These are phyloP conservation scores for Malurus alboscapulatus DNA, from an alignment of 2,113 vertebrate species.

Conservation along the genomic window DNA sequence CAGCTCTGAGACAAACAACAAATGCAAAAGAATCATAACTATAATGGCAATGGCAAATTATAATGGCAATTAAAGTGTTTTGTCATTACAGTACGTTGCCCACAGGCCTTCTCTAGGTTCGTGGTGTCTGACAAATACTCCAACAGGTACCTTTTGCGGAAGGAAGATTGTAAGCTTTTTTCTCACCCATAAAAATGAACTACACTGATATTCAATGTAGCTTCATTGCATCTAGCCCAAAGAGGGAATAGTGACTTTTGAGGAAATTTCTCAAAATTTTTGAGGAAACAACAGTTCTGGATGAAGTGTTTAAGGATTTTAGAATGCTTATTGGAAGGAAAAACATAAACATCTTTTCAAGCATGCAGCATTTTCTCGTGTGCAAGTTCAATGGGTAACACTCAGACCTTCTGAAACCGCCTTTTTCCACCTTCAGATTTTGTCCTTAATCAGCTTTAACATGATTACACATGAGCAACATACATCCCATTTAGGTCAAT, in stretches of 20 bases:
- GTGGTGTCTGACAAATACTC: rapidly evolving
- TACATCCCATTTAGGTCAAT: background rate
- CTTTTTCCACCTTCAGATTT: background rate
- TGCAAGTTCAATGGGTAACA: background rate
- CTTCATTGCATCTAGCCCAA: background rate
- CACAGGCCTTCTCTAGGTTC: background rate
- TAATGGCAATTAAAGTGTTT: background rate
- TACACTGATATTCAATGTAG: background rate
- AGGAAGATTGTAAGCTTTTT: background rate
- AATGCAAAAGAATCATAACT: background rate
- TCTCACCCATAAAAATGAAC: background rate
- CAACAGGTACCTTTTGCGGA: background rate
- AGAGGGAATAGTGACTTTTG: background rate
- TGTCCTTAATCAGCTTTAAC: background rate
- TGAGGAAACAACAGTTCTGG: background rate
- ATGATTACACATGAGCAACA: rapidly evolving
- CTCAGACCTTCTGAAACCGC: background rate
- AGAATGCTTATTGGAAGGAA: background rate
- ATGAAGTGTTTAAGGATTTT: background rate
- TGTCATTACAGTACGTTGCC: background rate
- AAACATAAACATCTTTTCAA: background rate
- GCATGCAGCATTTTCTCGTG: rapidly evolving
- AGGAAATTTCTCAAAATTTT: background rate
- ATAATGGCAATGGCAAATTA: background rate
- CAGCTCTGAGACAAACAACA: background rate